phyloP scores from a whole-genome alignment of 2,888 invertebrate species.

The Ephialtes manifestator region DNA sequence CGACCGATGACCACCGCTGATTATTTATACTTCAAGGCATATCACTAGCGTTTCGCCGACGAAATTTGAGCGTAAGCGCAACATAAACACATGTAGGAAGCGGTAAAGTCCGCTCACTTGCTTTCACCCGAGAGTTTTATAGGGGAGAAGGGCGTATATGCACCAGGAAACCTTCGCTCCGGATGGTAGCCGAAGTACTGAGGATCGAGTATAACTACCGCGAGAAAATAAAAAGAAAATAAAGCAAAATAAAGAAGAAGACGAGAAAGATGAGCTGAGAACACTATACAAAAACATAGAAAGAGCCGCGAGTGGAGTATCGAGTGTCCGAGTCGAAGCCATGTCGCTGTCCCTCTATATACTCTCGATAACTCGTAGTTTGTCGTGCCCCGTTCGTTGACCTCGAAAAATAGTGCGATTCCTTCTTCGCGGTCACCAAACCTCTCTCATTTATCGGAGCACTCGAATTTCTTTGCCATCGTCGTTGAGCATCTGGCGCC shows the following conservation, averaged over 20 bases:
- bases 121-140: slow-evolving; percentile 50
- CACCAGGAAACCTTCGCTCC: slow-evolving; percentile 52
- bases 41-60: slow-evolving; percentile 14
- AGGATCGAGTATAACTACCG: slow-evolving; percentile 27
- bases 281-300: slow-evolving; percentile 22
- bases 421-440: slow-evolving; percentile 6
- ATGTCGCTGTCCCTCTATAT: slow-evolving; percentile 2
- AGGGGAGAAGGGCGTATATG: slow-evolving; percentile 39
- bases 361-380: slow-evolving; percentile 29
- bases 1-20: slow-evolving; percentile 30
- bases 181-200: slow-evolving; percentile 30
- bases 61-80: slow-evolving; percentile 23
- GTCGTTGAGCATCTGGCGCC: slow-evolving; percentile 17
- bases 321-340: slow-evolving; percentile 47
- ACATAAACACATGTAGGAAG: neutral
- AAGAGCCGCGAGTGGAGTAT: slow-evolving; percentile 49
- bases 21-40: slow-evolving; percentile 34
- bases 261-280: slow-evolving; percentile 26
- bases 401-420: slow-evolving; percentile 40
- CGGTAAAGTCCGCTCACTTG: slow-evolving; percentile 40
- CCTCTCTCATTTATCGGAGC: slow-evolving; percentile 9
- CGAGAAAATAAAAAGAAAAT: neutral
- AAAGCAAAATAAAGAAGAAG: slow-evolving; percentile 7
- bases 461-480: neutral
- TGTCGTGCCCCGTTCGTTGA: slow-evolving; percentile 63